phyloP scores from a whole-genome alignment of 2,888 invertebrate genomes.

The Clanis bilineata region DNA sequence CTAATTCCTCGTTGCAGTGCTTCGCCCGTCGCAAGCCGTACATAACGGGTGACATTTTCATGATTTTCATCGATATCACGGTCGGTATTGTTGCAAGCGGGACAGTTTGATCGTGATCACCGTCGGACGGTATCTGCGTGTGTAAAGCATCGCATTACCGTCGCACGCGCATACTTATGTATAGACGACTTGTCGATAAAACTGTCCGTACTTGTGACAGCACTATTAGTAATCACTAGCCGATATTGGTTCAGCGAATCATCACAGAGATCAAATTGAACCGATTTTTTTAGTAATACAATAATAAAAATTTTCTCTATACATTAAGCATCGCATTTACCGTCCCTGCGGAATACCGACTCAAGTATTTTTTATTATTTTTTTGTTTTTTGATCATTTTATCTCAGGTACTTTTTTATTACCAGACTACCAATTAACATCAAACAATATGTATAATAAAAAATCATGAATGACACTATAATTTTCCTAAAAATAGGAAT shows the following conservation, averaged over 20 bases:
- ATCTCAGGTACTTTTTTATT: conserved; percentile 5
- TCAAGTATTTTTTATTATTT: background rate
- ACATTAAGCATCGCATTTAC: conserved; percentile 11
- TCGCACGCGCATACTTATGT: background rate
- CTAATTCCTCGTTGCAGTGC: background rate
- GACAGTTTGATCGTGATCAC: background rate
- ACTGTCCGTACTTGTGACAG: conserved; percentile 19
- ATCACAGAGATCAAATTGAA: conserved; percentile 42
- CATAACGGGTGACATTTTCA: background rate
- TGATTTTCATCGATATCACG: conserved; percentile 35
- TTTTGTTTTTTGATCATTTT: background rate
- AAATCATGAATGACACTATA: conserved; percentile 14
- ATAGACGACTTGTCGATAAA: conserved; percentile 12
- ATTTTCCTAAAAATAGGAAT: conserved; percentile 14
- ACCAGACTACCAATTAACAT: conserved; percentile 11
- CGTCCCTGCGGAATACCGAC: conserved; percentile 13
- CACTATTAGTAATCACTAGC: conserved; percentile 20
- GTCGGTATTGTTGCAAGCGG: conserved; percentile 3
- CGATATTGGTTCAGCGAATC: conserved; percentile 25
- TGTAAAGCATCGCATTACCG: conserved; percentile 3
- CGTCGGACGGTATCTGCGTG: background rate
- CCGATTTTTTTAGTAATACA: conserved; percentile 25
- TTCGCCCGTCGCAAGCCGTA: background rate
- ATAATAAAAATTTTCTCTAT: conserved; percentile 12
- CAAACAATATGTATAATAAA: conserved; percentile 14